These are phyloP conservation scores for Conus canariensis DNA, from an alignment of 2,888 invertebrate genomes.

Conservation along the genomic window DNA sequence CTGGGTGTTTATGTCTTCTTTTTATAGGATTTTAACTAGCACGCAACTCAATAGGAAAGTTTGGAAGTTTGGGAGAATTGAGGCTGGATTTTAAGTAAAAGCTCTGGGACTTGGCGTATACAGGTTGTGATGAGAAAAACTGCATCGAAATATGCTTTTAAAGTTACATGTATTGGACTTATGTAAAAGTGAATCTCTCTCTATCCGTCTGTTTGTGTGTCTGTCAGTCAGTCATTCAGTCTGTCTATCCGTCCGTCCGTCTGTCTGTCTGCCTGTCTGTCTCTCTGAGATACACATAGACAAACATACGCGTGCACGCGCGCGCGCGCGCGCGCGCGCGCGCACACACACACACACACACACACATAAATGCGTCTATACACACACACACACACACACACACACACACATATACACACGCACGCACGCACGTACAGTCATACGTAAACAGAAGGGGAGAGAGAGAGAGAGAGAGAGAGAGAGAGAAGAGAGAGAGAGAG, in stretches of 20 bases:
- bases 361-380: background rate
- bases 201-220: too few species aligned
- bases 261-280: too few species aligned
- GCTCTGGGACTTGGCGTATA: too few species aligned
- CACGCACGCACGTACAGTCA: background rate
- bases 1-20: background rate
- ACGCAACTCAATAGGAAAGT: background rate
- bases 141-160: background rate
- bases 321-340: too few species aligned
- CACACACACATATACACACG: slow-evolving; percentile 14
- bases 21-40: background rate
- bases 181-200: too few species aligned
- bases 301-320: background rate
- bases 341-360: too few species aligned
- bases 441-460: background rate
- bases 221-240: too few species aligned
- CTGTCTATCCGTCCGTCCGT: too few species aligned
- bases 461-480: background rate
- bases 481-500: background rate
- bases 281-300: background rate
- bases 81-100: background rate
- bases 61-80: background rate
- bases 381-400: slow-evolving; percentile 10
- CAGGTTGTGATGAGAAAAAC: background rate
- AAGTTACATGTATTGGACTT: background rate